Base-by-base conservation (phyloP, 2,888 invertebrate genomes). In the Globia sparganii region DNA sequence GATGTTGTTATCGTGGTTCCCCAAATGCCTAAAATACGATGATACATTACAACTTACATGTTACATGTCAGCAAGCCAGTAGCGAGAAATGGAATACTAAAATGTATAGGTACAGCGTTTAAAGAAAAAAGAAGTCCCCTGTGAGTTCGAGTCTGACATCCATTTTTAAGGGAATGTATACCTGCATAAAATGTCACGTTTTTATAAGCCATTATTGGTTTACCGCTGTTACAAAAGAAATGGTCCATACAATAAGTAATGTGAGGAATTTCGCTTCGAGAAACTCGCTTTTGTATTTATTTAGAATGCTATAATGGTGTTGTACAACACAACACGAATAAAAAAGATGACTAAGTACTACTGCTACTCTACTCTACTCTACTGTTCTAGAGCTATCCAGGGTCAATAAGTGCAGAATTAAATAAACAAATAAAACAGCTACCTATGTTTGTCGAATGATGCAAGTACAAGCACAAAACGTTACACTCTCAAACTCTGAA, bases 171-270 rank as follows among this genome's bases (percentile, higher is more conserved):
- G 3, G 15, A 8, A 13, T 62, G 62, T 56, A 43, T 25, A 43
- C 58, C 69, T 56, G 64, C 28, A 31, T 37, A 66, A 66, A 59
- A 49, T 68, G 1, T 37, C 43, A 58, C 49, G 28, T 31, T 70
- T 56, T 73, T 75, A 78, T 80, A n/a, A 28, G 21, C 34, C 46
- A 83, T 83, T 80, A 78, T 83, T 68, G 53, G 58, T 78, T 65
- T 72, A 61, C 31, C 69, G n/a, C 64, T 61, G 64, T 59, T 71
- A 72, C 56, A 83, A 83, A 78, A 53, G 62, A 66, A 78, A 83
- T 65, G 13, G 25, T 59, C 40, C 64, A 79, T 68, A 83, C 69
- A 84, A 65, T 46, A 40, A 56, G 43, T 67, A 28, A 77, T 83
- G 67, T 67, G 34, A 46, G 49, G 28, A 67, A 58, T 66, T 76